Base-by-base conservation (phyloP, 2,888 invertebrate genomes). In the Parnassius mnemosyne region DNA sequence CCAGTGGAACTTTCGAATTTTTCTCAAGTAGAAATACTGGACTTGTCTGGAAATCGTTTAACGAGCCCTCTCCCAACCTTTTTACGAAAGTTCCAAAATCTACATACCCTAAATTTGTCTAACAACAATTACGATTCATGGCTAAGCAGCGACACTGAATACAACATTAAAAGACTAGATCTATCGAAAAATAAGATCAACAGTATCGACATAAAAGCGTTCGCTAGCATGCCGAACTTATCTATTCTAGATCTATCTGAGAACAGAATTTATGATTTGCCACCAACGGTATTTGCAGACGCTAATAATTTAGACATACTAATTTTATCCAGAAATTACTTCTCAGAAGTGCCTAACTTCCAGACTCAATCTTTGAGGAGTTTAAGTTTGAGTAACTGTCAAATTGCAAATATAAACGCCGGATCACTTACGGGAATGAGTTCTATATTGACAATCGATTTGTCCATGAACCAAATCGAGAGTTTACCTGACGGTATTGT, bases 391-490 rank as follows among this genome's bases (percentile, higher is more conserved):
- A 94, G 94, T 71, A 93, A 88, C 79, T 94, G 95, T 76, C 94
- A 95, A 82, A 94, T 95, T 63, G 79, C 89, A 60, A 74, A 77
- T 25, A 82, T 95, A 16, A 85, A 92, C 43, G 75, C 80, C 49
- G 83, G 91, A 55, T 91, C 93, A 1, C 79, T 95, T 5, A 75
- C 79, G 3, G 89, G 91, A 16, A 89, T 95, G 80, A 92, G 93
- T 34, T 92, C 92, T 25, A 80, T 96, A 13, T 80, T 92, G 52
- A 87, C 84, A 70, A 78, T 96, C 55, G 93, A 94, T 77, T 79
- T 96, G 67, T 94, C 94, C 2, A 92, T 94, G 68, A 96, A 96
- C 79, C 88, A 93, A 57, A 88, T 96, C 16, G 92, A 93, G 61
- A 80, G 77, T 11, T 81, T 96, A 59, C 95, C 96, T 0, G 89